Evolutionary conservation across 92 coral and sea anemone species (phyloP).

Genomic region (Ricordea florida): DNA sequence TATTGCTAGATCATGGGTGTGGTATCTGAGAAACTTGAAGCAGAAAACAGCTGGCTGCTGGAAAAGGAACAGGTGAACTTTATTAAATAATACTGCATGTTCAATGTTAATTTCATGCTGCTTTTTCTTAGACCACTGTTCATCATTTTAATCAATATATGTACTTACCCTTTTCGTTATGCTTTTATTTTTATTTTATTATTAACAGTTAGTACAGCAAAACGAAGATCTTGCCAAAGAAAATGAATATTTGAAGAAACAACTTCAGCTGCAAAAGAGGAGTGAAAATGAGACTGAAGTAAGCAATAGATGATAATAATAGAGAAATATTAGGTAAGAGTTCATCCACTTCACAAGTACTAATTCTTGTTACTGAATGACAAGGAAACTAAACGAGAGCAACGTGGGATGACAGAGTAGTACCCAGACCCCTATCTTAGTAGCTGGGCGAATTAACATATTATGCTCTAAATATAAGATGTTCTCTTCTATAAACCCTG

Average conservation of each 20-base stretch:
- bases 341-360: no score
- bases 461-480: no score
- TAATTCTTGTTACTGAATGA: no score
- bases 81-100: no score
- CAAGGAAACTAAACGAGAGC: no score
- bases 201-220: slow-evolving; percentile 48
- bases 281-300: slow-evolving; percentile 12
- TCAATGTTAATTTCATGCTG: no score
- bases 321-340: neutral
- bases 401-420: no score
- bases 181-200: neutral
- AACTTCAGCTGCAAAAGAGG: slow-evolving; percentile 23
- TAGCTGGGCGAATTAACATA: no score
- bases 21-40: slow-evolving; percentile 83
- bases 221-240: slow-evolving; percentile 53
- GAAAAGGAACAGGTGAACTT: slow-evolving; percentile 72
- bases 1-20: slow-evolving; percentile 59
- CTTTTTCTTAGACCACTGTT: no score
- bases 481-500: no score
- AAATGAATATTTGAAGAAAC: slow-evolving; percentile 22
- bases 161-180: neutral
- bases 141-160: neutral
- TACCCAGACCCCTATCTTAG: no score
- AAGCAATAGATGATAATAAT: neutral
- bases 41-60: slow-evolving; percentile 69